A percentile compares a stretch with the other conserved stretches of the same genome.
phyloP scores from a whole-genome alignment of 2,888 invertebrate genomes.

The Suillia variegata region DNA sequence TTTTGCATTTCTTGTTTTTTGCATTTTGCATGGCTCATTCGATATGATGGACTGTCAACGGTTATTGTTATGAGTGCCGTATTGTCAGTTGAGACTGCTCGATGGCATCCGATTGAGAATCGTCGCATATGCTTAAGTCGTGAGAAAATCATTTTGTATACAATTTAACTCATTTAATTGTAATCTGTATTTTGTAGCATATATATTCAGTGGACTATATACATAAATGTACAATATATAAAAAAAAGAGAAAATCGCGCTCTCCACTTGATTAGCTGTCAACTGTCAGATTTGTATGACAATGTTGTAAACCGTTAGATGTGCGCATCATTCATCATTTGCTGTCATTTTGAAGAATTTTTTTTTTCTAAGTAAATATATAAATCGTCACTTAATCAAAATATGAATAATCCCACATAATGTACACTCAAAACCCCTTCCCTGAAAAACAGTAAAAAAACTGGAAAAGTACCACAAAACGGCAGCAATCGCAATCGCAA shows the following conservation, averaged over 20 bases:
- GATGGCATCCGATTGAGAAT: no score
- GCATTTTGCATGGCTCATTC: conserved; percentile 56
- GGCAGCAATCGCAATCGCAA: background rate
- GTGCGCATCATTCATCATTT: conserved; percentile 13
- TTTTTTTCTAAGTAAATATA: no score
- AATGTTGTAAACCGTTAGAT: conserved; percentile 38
- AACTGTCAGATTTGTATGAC: conserved; percentile 13
- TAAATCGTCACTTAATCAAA: conserved; percentile 37
- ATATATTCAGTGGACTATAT: no score
- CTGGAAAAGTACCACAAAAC: background rate
- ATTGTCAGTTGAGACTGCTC: background rate
- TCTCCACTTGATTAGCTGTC: conserved; percentile 47
- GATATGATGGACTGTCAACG: conserved; percentile 56
- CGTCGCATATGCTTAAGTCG: no score
- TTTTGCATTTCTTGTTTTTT: no score
- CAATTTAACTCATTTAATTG: no score
- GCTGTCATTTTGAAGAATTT: background rate
- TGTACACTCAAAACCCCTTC: background rate
- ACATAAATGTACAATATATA: no score
- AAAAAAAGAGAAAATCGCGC: no score
- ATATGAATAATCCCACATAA: conserved; percentile 35
- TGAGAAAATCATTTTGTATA: no score
- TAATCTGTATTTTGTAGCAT: no score
- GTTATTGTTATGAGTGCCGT: conserved; percentile 31
- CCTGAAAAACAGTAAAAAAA: background rate